A percentile compares a stretch with the other conserved stretches of the same genome.
Evolutionary conservation across 1,140 invertebrate genomes (phyloP).

Genomic region (Heterodera schachtii): DNA sequence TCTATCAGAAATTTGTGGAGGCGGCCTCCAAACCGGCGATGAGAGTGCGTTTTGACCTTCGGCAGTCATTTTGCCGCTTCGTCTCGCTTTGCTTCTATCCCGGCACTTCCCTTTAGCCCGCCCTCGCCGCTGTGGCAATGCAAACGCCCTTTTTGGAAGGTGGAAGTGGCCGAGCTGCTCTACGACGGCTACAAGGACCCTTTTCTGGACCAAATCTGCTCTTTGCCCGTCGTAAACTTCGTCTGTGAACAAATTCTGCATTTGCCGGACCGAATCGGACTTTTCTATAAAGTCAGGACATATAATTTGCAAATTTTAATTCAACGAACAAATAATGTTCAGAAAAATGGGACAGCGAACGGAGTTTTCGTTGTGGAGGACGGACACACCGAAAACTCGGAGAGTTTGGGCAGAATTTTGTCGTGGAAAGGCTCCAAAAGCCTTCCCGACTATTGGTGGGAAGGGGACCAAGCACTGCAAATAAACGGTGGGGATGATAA

Average conservation of each 20-base stretch:
- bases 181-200: constrained; percentile 64
- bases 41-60: constrained; percentile 39
- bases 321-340: constrained; percentile 28
- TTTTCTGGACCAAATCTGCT: constrained; percentile 59
- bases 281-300: constrained; percentile 54
- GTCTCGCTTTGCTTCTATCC: too few relatives aligned
- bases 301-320: constrained; percentile 17
- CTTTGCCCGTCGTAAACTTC: constrained; percentile 54
- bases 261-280: constrained; percentile 61
- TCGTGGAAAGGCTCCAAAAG: constrained; percentile 44
- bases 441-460: constrained; percentile 58
- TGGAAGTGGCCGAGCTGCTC: constrained; percentile 63
- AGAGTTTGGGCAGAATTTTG: constrained; percentile 58
- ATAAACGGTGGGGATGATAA: constrained; percentile 53
- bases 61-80: too few relatives aligned
- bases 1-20: constrained; percentile 66
- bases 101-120: background rate
- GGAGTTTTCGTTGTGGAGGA: constrained; percentile 56
- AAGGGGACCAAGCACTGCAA: constrained; percentile 29
- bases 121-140: constrained; percentile 52
- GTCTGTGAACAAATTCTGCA: constrained; percentile 62
- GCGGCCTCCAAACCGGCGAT: constrained; percentile 61
- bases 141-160: constrained; percentile 65
- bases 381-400: constrained; percentile 43
- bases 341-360: constrained; percentile 55